Percentiles rank a stretch among this genome's conserved stretches.
phyloP scores from a whole-genome alignment of 2,888 invertebrate genomes.

The Bellardia bayeri region DNA sequence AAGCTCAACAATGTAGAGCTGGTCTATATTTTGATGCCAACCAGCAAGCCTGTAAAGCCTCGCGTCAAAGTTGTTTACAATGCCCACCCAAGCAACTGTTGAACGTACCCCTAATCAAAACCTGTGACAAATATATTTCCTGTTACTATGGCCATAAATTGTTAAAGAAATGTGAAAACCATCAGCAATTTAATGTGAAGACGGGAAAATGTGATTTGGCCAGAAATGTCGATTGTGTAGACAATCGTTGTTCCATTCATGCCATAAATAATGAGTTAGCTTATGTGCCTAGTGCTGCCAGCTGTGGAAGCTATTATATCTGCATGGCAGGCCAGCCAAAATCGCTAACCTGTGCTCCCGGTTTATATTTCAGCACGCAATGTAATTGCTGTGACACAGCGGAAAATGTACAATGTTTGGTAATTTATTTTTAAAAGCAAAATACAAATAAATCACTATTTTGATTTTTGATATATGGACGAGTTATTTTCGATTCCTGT shows the following conservation, averaged over 20 bases:
- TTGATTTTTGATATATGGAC: no score
- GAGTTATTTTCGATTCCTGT: no score
- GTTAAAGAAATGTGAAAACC: conserved; percentile 70
- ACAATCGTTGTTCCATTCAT: conserved; percentile 74
- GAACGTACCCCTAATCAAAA: conserved; percentile 61
- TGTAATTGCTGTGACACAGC: conserved; percentile 73
- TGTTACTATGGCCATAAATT: conserved; percentile 70
- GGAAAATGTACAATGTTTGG: conserved; percentile 73
- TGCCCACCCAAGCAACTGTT: conserved; percentile 55
- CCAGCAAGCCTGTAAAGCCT: conserved; percentile 68
- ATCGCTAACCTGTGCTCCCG: conserved; percentile 66
- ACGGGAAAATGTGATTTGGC: conserved; percentile 75
- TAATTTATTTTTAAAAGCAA: background rate
- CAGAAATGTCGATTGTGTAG: conserved; percentile 75
- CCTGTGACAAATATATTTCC: conserved; percentile 75
- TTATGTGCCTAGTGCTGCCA: conserved; percentile 67
- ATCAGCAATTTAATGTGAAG: conserved; percentile 75
- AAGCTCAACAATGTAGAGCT: conserved; percentile 66
- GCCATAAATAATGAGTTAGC: conserved; percentile 53
- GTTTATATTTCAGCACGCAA: conserved; percentile 71
- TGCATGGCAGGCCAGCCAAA: conserved; percentile 74
- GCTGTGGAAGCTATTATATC: conserved; percentile 75
- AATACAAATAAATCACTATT: background rate
- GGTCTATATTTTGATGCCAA: conserved; percentile 67
- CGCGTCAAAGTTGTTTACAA: conserved; percentile 49